Conservation (phyloP, 30 jellyfish, hydroid and myxozoan genomes). For the Chironex yamaguchii region DNA sequence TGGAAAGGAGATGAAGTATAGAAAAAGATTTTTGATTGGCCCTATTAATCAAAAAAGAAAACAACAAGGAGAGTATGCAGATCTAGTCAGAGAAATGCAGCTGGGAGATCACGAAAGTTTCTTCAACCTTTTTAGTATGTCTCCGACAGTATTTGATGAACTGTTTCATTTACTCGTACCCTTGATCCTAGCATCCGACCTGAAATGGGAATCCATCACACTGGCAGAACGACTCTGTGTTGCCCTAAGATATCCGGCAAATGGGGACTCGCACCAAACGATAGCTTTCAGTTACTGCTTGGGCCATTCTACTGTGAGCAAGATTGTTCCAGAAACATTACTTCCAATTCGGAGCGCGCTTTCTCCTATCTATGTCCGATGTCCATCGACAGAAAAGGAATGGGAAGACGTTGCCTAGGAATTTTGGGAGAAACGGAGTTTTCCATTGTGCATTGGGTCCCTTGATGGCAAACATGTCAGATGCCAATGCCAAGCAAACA, state of each 20-base stretch:
- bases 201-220: constrained; percentile 1
- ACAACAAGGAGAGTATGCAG: constrained; percentile 56
- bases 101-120: constrained; percentile 71
- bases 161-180: constrained; percentile 15
- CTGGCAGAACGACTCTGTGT: constrained; percentile 49
- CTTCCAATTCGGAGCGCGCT: constrained; percentile 52
- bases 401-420: constrained; percentile 58
- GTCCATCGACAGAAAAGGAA: constrained; percentile 59
- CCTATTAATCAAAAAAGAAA: constrained; percentile 54
- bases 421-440: constrained; percentile 44
- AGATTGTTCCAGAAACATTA: constrained; percentile 49
- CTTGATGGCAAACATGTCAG: constrained; percentile 53
- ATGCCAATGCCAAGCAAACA: constrained; percentile 44
- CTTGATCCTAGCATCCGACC: neutral
- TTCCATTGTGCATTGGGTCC: constrained; percentile 54
- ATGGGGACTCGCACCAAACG: constrained; percentile 48
- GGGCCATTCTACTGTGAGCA: constrained; percentile 38
- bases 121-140: constrained; percentile 43
- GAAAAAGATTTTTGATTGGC: constrained; percentile 61
- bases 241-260: constrained; percentile 43
- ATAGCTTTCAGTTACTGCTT: constrained; percentile 34
- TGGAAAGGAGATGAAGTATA: constrained; percentile 18
- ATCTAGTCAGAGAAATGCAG: constrained; percentile 55
- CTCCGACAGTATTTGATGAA: constrained; percentile 4
- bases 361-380: constrained; percentile 47